These are phyloP conservation scores for Centropus bengalensis DNA, from an alignment of 2,113 vertebrate genomes.

Conservation along the genomic window DNA sequence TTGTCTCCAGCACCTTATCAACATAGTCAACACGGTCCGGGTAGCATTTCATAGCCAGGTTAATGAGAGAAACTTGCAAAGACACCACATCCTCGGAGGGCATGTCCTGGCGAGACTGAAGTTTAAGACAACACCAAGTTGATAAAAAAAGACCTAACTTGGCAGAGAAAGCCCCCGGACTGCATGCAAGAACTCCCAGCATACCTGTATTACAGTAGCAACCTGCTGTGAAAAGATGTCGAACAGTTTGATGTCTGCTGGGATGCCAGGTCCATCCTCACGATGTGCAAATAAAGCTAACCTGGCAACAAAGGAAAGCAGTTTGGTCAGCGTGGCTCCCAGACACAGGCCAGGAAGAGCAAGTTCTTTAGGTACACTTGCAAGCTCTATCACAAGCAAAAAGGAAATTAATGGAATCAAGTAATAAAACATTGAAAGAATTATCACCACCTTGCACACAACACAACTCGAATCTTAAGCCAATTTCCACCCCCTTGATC, in stretches of 20 bases:
- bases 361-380: neutral
- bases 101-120: slow-evolving; percentile 98
- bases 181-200: neutral
- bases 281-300: slow-evolving; percentile 97
- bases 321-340: neutral
- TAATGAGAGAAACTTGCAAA: slow-evolving; percentile 98
- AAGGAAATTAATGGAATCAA: neutral
- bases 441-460: neutral
- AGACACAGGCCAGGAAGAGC: neutral
- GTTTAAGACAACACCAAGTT: neutral
- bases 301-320: slow-evolving; percentile 64
- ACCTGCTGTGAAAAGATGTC: slow-evolving; percentile 99
- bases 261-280: slow-evolving; percentile 97
- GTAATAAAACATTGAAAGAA: neutral
- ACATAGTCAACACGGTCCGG: slow-evolving; percentile 98
- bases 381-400: neutral
- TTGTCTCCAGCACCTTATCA: slow-evolving; percentile 97
- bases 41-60: slow-evolving; percentile 98
- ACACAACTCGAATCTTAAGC: neutral
- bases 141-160: neutral
- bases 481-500: slow-evolving; percentile 13
- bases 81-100: slow-evolving; percentile 98
- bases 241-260: slow-evolving; percentile 96
- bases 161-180: neutral
- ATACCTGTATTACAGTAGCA: slow-evolving; percentile 96